Evolutionary conservation across 1,140 invertebrate species (phyloP).

Genomic region (Eriocheir sinensis): DNA sequence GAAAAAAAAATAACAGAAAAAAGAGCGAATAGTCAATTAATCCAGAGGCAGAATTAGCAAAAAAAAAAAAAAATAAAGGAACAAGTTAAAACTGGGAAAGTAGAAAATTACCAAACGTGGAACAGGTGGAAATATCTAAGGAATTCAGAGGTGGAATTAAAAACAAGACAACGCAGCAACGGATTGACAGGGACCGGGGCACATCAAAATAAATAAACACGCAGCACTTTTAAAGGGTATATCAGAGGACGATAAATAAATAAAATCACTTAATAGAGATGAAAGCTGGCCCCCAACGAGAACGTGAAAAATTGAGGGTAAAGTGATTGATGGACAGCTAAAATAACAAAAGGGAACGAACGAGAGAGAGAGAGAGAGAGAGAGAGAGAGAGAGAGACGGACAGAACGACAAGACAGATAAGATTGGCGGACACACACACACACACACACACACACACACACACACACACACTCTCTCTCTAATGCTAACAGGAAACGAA

Average conservation of each 20-base stretch:
- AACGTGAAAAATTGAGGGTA: background rate
- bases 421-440: too few relatives aligned
- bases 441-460: too few relatives aligned
- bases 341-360: background rate
- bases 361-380: background rate
- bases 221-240: background rate
- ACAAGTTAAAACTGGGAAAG: background rate
- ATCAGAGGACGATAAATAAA: background rate
- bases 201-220: too few relatives aligned
- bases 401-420: background rate
- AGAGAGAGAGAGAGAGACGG: constrained; percentile 3
- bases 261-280: background rate
- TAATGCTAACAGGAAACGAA: too few relatives aligned
- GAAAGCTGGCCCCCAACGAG: background rate
- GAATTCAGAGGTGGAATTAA: too few relatives aligned
- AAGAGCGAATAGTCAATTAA: too few relatives aligned
- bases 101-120: too few relatives aligned
- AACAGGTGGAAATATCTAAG: too few relatives aligned
- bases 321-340: background rate
- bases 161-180: background rate
- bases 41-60: background rate
- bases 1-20: background rate
- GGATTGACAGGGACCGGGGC: background rate
- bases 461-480: too few relatives aligned
- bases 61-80: background rate